phyloP scores from a whole-genome alignment of 2,797 vertebrate genomes.

The Stomatorhinus walkeri region DNA sequence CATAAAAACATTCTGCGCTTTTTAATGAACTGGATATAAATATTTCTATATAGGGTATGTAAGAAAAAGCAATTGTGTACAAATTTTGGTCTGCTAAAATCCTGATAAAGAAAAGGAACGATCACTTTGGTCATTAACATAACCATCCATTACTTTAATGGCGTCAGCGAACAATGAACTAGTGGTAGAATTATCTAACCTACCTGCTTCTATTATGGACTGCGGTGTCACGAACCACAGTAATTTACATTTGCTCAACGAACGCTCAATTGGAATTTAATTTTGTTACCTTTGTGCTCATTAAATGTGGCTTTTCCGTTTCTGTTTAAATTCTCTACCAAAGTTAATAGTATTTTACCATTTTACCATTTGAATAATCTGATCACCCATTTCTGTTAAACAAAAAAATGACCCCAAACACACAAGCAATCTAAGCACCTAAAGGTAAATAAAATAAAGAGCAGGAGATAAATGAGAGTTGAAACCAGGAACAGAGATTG shows the following conservation, averaged over 20 bases:
- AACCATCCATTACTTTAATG: not conserved
- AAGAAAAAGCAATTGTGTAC: not conserved
- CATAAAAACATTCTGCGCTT: not conserved
- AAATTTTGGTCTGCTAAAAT: not conserved
- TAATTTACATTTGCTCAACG: not conserved
- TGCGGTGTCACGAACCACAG: constrained; percentile 2
- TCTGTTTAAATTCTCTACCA: not conserved
- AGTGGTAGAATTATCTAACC: not conserved
- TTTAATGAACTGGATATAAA: not conserved
- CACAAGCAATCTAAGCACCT: not conserved
- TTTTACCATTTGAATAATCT: not conserved
- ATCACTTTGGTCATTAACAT: not conserved
- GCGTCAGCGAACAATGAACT: constrained; percentile 14
- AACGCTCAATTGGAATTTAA: not conserved
- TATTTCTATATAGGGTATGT: not conserved
- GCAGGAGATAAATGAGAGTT: not conserved
- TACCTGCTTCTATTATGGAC: constrained; percentile 11
- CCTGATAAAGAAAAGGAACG: not conserved
- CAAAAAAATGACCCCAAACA: not conserved
- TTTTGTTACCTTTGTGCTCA: not conserved
- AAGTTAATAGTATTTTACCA: not conserved
- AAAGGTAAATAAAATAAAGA: not conserved
- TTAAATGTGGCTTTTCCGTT: not conserved
- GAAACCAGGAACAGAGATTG: not conserved
- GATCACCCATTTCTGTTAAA: not conserved